These are phyloP conservation scores for Riparia riparia DNA, from an alignment of 2,113 vertebrate species.

Conservation along the genomic window DNA sequence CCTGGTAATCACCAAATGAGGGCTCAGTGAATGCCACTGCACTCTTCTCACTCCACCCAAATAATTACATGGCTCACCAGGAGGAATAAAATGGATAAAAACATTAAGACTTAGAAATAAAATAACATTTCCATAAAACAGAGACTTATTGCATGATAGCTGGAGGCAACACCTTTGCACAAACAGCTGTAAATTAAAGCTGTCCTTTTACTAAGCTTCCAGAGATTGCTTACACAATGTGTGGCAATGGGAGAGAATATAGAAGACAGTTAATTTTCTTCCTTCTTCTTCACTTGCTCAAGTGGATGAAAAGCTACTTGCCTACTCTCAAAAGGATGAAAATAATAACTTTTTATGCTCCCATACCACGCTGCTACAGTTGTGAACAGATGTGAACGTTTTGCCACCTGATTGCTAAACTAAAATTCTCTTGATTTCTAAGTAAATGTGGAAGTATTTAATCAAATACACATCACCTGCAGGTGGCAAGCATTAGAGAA, in stretches of 20 bases:
- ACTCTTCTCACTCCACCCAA: slow-evolving; percentile 54
- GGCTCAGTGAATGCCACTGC: neutral
- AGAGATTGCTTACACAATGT: slow-evolving; percentile 49
- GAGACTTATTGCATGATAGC: slow-evolving; percentile 77
- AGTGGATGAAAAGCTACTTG: neutral
- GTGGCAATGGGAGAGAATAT: slow-evolving; percentile 1
- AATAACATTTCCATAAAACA: slow-evolving; percentile 61
- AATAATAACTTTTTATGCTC: neutral
- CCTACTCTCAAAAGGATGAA: neutral
- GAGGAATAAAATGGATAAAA: slow-evolving; percentile 63
- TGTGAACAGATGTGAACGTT: neutral
- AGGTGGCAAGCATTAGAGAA: slow-evolving; percentile 10
- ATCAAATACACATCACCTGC: neutral
- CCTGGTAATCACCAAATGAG: slow-evolving; percentile 19
- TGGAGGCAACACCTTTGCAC: slow-evolving; percentile 70
- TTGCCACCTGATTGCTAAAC: slow-evolving; percentile 27
- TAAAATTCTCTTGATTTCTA: slow-evolving; percentile 29
- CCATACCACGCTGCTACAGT: slow-evolving; percentile 10
- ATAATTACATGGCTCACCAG: slow-evolving; percentile 45
- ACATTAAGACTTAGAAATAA: slow-evolving; percentile 32
- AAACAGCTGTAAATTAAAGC: slow-evolving; percentile 63
- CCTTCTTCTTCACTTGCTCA: neutral
- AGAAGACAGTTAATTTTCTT: slow-evolving; percentile 24
- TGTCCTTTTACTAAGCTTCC: slow-evolving; percentile 57
- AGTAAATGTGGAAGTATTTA: neutral